Evolutionary conservation across 2,797 vertebrate species (phyloP), one percentile per base, ranked within the genome.

Genomic region (Synanceia verrucosa): DNA sequence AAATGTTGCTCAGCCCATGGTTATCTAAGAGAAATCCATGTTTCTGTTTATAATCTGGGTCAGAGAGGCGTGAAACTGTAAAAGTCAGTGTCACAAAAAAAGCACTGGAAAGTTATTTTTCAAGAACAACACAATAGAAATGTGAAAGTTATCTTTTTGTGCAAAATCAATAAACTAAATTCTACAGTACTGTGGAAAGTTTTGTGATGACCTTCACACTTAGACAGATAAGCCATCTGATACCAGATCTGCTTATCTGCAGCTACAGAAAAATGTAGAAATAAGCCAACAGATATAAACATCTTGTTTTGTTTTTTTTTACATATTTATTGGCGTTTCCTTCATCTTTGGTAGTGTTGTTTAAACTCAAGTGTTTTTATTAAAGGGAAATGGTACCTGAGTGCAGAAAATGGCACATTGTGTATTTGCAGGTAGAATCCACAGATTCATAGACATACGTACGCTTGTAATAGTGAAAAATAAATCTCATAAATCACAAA

Each of bases 141-240:
- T 88, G 88, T 90, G 82, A 87, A 90, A 85, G 76, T n/a, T 79
- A 84, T 28, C 46, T 81, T 84, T 86, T 72, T 91, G 86, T 89
- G 89, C 64, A 84, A 81, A 82, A 65, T 79, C 56, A 92, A 91
- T 91, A 91, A 90, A 91, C 53, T 59, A 71, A 88, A 86, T 88
- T 76, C 71, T 85, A 83, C 79, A 86, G 76, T 69, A 82, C 52
- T 53, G 58, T 69, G 61, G 56, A 71, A 78, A 70, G 64, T 83
- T 88, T 82, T 91, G 85, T 87, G 85, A 76, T 86, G 44, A 70
- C 44, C 76, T 66, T 75, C 62, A 76, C 56, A 14, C 64, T 51
- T 3, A 50, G 57, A 61, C 50, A 62, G 19, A 31, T 36, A 11
- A 73, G n/a, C 24, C 2, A 18, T 33, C 12, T 18, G 26, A 52